These are phyloP conservation scores for Onchidella celtica DNA, from an alignment of 2,888 invertebrate species.

Conservation along the genomic window DNA sequence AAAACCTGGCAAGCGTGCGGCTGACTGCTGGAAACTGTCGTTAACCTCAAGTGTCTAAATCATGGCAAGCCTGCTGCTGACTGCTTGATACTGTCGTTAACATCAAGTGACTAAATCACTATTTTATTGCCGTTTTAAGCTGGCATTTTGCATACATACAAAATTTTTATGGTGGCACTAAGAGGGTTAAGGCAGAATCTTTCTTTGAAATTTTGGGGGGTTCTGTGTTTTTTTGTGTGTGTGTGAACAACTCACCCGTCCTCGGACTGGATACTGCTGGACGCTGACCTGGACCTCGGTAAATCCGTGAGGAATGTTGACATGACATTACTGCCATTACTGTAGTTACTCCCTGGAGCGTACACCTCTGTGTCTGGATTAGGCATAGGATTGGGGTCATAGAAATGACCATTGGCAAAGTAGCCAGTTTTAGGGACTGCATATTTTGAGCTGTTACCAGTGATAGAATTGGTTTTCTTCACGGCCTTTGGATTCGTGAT, in stretches of 20 bases:
- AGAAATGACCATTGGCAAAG: conserved; percentile 72
- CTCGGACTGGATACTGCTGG: conserved; percentile 60
- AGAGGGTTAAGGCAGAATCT: no score
- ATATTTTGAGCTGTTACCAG: conserved; percentile 12
- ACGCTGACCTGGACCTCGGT: conserved; percentile 61
- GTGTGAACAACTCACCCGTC: conserved; percentile 61
- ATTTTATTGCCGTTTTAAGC: no score
- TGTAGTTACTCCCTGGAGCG: conserved; percentile 74
- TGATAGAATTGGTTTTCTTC: conserved; percentile 16
- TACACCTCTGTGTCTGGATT: conserved; percentile 61
- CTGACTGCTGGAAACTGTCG: no score
- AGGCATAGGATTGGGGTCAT: conserved; percentile 69
- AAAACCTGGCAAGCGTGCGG: no score
- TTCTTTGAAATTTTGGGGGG: no score
- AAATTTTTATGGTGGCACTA: no score
- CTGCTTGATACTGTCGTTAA: no score
- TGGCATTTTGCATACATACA: no score
- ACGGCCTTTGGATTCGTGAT: conserved; percentile 45
- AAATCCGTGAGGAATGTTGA: conserved; percentile 69
- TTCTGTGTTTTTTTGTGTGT: no score
- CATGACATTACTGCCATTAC: conserved; percentile 68
- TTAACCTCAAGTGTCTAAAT: no score
- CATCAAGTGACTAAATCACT: no score
- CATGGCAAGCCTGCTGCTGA: no score
- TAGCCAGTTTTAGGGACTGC: conserved; percentile 58